These are phyloP conservation scores for Frankliniella intonsa DNA, from an alignment of 2,888 invertebrate species.

Conservation along the genomic window DNA sequence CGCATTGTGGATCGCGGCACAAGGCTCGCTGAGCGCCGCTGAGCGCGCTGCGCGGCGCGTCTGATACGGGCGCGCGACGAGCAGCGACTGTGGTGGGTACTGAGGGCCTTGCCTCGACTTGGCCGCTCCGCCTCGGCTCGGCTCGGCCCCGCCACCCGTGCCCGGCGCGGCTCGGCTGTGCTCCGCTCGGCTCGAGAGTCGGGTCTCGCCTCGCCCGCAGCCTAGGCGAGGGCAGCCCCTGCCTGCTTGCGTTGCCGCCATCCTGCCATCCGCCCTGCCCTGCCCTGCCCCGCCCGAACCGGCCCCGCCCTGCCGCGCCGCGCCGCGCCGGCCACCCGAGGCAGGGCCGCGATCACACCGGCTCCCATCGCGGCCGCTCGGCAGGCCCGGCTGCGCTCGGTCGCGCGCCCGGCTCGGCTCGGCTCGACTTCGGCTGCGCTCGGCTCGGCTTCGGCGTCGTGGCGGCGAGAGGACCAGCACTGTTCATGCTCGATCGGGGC, in stretches of 20 bases:
- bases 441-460: background rate
- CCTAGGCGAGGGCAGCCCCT: background rate
- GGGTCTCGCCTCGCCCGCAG: background rate
- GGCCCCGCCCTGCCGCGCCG: background rate
- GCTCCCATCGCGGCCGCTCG: background rate
- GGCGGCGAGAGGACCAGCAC: background rate
- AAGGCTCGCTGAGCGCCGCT: background rate
- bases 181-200: background rate
- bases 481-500: conserved; percentile 21
- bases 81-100: background rate
- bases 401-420: background rate
- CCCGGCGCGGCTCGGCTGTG: conserved; percentile 6
- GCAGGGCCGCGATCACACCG: too few species aligned
- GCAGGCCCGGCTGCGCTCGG: background rate
- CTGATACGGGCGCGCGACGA: background rate
- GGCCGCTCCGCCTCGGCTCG: background rate
- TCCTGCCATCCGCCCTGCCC: background rate
- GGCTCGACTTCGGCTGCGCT: background rate
- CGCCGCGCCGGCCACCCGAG: background rate
- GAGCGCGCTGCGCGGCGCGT: background rate
- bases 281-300: background rate
- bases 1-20: conserved; percentile 2
- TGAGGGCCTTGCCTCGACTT: background rate
- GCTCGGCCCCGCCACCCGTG: background rate
- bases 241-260: background rate